Base-by-base conservation (phyloP, 2,797 vertebrate species). In the Chelon auratus region DNA sequence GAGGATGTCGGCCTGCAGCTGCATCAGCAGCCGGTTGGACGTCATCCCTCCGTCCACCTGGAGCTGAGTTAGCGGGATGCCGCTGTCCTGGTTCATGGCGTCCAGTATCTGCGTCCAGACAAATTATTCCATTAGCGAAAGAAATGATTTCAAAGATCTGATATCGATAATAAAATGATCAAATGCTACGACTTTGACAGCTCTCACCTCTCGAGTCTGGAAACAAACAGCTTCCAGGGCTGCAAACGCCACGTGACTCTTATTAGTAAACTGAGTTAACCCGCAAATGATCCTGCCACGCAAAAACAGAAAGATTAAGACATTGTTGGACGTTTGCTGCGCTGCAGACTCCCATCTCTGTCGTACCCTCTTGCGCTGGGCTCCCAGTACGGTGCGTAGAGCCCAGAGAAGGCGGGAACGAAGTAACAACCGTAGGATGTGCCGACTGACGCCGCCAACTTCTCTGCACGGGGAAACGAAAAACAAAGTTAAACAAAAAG, bases 11-110 rank as follows among this genome's bases (percentile, higher is more conserved):
- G 98, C 95, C 79, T 99, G 98, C 48, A 99, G 95, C 88, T 99
- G 98, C 97, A 99, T 99, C 53, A 99, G 95, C 78, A 98, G 87
- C 74, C 94, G 95, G 89, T 98, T 99, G 75, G 92, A 96, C 4
- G 97, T 99, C 98, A 99, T 99, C 68, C 98, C 98, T 88, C 98
- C 98, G 0, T 99, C 97, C 57, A 99, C 98, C 88, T 99, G 97
- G 67, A 99, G 93, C 86, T 97, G 96, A 37, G 85, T 95, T 10
- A 99, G 95, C 37, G 96, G 96, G 86, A 98, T 96, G 40, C 97
- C 97, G 75, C 95, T 97, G 93, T 99, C 98, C 42, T 97, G 95
- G 85, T 99, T 99, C 94, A 99, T 98, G 60, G 97, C 97, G 66
- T 99, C 97, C 83, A 99, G 88, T 81, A 99, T 96, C 98, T 99